Conservation (phyloP, 2,797 vertebrate species). For the Antrozous pallidus region DNA sequence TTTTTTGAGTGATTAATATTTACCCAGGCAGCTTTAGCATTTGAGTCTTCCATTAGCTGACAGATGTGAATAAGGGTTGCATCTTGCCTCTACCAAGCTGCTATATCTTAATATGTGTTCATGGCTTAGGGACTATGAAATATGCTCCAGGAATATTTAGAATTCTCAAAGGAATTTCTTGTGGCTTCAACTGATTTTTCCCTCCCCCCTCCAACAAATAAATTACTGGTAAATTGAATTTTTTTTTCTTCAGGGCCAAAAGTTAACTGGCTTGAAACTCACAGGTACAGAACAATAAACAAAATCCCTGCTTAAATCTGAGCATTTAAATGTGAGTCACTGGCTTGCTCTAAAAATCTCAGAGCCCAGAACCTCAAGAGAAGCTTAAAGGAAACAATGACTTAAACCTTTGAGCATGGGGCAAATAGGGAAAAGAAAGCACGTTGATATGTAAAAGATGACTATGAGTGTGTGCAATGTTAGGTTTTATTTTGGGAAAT, state of each 20-base stretch:
- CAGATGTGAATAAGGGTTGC: constrained; percentile 66
- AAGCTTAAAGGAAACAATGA: neutral
- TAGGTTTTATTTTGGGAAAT: neutral
- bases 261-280: constrained; percentile 67
- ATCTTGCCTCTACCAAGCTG: constrained; percentile 36
- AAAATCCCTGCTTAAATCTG: constrained; percentile 26
- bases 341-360: neutral
- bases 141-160: constrained; percentile 62
- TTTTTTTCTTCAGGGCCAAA: constrained; percentile 65
- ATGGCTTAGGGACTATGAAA: constrained; percentile 59
- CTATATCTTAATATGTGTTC: constrained; percentile 58
- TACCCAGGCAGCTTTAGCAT: constrained; percentile 66
- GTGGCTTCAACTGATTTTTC: constrained; percentile 41
- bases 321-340: neutral
- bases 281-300: constrained; percentile 62
- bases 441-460: neutral
- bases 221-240: constrained; percentile 60
- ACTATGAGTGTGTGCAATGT: neutral
- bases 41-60: constrained; percentile 63
- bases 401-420: neutral
- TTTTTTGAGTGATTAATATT: constrained; percentile 71
- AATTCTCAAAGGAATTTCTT: constrained; percentile 60
- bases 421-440: neutral
- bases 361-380: neutral
- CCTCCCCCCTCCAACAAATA: neutral